Evolutionary conservation across 2,888 invertebrate genomes (phyloP).

Genomic region (Adelognathus sp.): DNA sequence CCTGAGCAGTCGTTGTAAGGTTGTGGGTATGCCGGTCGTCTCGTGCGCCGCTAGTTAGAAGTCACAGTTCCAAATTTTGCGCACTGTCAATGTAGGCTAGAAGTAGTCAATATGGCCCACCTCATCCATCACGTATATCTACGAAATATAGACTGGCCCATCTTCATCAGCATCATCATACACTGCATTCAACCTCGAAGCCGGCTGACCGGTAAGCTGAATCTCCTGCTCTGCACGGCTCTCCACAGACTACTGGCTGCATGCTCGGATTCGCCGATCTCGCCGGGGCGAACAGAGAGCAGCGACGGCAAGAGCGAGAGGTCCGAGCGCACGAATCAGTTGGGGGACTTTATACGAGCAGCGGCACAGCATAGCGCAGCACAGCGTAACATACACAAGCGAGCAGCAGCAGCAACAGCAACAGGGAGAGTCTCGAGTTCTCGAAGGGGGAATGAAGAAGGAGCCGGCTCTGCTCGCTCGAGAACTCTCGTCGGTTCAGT

Average conservation of each 20-base stretch:
- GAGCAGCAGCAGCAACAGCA: constrained; percentile 36
- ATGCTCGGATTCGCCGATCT: not conserved
- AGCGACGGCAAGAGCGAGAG: constrained; percentile 1
- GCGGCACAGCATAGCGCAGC: constrained; percentile 5
- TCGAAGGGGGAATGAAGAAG: constrained; percentile 49
- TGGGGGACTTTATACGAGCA: not conserved
- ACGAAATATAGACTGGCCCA: too few species aligned
- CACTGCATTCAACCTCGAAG: too few species aligned
- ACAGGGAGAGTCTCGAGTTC: constrained; percentile 40
- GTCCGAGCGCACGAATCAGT: constrained; percentile 8
- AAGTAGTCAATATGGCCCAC: too few species aligned
- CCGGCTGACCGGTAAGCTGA: not conserved
- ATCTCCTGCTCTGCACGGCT: not conserved
- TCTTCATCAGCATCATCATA: too few species aligned
- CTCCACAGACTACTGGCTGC: not conserved
- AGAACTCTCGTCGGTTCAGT: constrained; percentile 55
- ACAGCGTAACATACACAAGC: constrained; percentile 4
- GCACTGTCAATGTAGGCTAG: too few species aligned
- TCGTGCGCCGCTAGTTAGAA: too few species aligned
- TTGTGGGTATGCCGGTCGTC: too few species aligned
- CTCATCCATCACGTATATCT: too few species aligned
- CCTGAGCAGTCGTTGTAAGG: too few species aligned
- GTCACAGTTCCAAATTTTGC: too few species aligned
- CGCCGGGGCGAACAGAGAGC: not conserved
- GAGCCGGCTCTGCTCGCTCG: constrained; percentile 43